Evolutionary conservation across 1,140 invertebrate genomes (phyloP), one percentile per base, ranked within the genome.

Genomic region (Bombus waltoni): DNA sequence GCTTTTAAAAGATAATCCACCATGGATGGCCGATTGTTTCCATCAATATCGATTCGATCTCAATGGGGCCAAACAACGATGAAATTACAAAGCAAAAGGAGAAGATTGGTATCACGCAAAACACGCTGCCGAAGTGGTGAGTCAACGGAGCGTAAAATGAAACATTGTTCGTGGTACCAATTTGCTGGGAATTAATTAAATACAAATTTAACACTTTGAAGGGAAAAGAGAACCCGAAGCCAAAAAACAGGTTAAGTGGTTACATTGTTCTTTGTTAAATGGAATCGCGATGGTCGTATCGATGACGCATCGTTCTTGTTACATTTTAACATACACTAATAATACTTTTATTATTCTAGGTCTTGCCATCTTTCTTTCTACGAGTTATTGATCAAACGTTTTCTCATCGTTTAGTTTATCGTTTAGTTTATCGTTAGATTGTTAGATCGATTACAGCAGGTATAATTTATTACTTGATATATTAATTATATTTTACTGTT

Each of bases 161-260:
- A 72, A 79, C 32, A 84, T 84, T 72, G 47, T 84, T 62, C 76
- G 25, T 10, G 66, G 47, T 44, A 44, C 8, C 40, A 79, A 84
- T 79, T 84, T 62, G 76, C 76, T 32, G 53, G 47, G 40, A 47
- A 72, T 72, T 72, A 72, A 84, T 84, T 79, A 84, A 79, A 79
- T 57, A 47, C 25, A 40, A 66, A 71, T 71, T 84, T 57, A 79
- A 83, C 25, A 75, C n/a, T 71, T 47, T n/a, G 28, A 22, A 44
- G 0, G 15, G n/a, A 74, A 44, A 13, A 9, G 28, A 32, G 28
- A 42, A 22, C 15, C 13, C 35, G 5, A 6, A 25, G 22, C 18
- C 11, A 13, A 80, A 80, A 71, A 74, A 81, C 38, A 4, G 70
- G n/a, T 32, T 42, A 72, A 59, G 5, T 42, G 38, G 11, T 32